A percentile compares a stretch with the other conserved stretches of the same genome.
These are phyloP conservation scores for Caerostris darwini DNA, from an alignment of 1,140 invertebrate genomes.

Conservation along the genomic window DNA sequence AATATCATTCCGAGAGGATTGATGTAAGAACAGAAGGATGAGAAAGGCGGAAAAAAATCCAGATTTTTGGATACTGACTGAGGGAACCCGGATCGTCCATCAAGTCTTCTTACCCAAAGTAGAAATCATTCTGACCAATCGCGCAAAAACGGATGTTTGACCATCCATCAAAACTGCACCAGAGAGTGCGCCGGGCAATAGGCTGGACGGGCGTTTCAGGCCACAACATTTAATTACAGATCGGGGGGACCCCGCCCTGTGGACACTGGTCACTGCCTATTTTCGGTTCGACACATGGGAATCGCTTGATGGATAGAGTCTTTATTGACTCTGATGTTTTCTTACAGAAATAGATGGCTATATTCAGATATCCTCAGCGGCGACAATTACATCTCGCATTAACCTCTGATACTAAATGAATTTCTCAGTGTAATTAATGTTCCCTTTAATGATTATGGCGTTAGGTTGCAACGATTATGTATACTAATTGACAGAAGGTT, in stretches of 20 bases:
- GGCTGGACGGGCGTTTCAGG: constrained; percentile 31
- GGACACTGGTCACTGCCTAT: constrained; percentile 63
- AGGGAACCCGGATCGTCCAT: constrained; percentile 43
- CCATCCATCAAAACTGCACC: constrained; percentile 38
- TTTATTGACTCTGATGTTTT: constrained; percentile 51
- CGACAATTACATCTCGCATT: not conserved
- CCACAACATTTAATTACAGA: constrained; percentile 73
- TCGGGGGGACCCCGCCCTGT: constrained; percentile 59
- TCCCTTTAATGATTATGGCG: too few relatives aligned
- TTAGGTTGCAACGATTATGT: too few relatives aligned
- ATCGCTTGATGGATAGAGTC: constrained; percentile 59
- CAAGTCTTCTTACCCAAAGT: constrained; percentile 49
- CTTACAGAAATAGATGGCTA: not conserved
- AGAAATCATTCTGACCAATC: constrained; percentile 65
- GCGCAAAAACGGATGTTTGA: not conserved
- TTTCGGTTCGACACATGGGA: constrained; percentile 73
- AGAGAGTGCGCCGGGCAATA: not conserved
- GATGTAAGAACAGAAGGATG: not conserved
- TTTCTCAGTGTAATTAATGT: not conserved
- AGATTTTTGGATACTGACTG: constrained; percentile 36
- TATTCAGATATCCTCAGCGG: not conserved
- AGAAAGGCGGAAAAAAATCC: not conserved
- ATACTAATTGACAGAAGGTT: too few relatives aligned
- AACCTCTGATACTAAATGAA: not conserved
- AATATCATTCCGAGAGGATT: constrained; percentile 32